These are phyloP conservation scores for Hymenochirus boettgeri DNA, from an alignment of 2,113 vertebrate genomes.

Conservation along the genomic window DNA sequence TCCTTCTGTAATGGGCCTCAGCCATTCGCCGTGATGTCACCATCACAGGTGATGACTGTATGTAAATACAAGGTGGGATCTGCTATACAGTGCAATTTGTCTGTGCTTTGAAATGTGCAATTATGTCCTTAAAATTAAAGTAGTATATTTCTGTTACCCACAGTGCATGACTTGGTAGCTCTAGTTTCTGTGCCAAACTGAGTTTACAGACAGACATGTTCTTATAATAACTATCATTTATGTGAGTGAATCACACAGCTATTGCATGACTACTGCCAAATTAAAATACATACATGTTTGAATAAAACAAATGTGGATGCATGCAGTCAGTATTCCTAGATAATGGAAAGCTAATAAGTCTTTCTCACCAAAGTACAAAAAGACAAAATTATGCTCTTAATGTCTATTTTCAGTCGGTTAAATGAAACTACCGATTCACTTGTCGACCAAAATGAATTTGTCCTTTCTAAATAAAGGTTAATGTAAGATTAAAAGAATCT, in stretches of 20 bases:
- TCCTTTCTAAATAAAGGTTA: neutral
- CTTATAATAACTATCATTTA: conserved; percentile 1
- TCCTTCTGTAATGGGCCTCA: too few species aligned
- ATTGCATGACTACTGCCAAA: conserved; percentile 1
- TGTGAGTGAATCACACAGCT: neutral
- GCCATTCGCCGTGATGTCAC: too few species aligned
- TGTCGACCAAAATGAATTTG: conserved; percentile 13
- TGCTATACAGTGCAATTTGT: too few species aligned
- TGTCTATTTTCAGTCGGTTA: conserved; percentile 7
- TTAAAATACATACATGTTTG: neutral
- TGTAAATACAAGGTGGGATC: too few species aligned
- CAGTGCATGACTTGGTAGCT: too few species aligned
- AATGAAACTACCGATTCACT: conserved; percentile 16
- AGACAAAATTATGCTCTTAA: conserved; percentile 1
- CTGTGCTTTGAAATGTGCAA: too few species aligned
- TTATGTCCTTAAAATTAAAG: too few species aligned
- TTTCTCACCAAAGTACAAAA: conserved; percentile 20
- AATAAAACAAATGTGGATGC: neutral
- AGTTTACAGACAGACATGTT: neutral
- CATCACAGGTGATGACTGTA: too few species aligned
- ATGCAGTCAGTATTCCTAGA: neutral
- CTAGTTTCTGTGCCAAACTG: too few species aligned
- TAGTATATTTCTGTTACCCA: too few species aligned
- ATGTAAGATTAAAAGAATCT: conserved; percentile 30
- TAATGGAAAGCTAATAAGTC: conserved; percentile 1